Percentiles rank a stretch among this genome's conserved stretches.
phyloP scores from a whole-genome alignment of 2,797 vertebrate genomes.

The Acomys russatus region DNA sequence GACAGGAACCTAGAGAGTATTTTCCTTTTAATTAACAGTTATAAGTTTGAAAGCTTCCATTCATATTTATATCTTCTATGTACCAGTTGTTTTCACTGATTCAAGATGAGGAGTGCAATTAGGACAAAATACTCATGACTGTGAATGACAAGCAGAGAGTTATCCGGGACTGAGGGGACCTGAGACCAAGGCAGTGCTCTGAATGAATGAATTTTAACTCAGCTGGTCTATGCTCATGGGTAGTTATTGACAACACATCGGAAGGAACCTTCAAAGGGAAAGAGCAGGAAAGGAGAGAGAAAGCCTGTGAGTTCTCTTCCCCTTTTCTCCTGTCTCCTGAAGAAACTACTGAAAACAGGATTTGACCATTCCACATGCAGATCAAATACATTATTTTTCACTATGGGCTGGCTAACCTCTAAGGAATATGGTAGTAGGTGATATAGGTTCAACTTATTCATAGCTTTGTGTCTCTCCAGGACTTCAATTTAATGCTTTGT shows the following conservation, averaged over 20 bases:
- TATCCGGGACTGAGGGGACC: neutral
- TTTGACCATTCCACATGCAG: neutral
- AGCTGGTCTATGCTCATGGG: neutral
- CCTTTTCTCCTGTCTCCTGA: neutral
- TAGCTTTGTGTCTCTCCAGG: neutral
- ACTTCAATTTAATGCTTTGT: too few relatives aligned
- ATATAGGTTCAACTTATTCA: neutral
- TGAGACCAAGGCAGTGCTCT: neutral
- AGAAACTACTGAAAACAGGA: neutral
- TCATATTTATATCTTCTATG: conserved; percentile 9
- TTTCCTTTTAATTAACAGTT: conserved; percentile 75
- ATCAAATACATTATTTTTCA: neutral
- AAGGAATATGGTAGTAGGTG: neutral
- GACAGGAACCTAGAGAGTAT: conserved; percentile 55
- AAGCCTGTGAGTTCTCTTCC: neutral
- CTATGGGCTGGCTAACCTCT: neutral
- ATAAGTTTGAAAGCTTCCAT: conserved; percentile 36
- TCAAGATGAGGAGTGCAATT: neutral
- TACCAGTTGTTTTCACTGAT: conserved; percentile 59
- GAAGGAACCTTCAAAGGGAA: neutral
- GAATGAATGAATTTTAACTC: neutral
- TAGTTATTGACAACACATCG: neutral
- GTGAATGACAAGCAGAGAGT: neutral
- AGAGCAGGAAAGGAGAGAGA: neutral
- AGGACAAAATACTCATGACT: conserved; percentile 21